Conservation (phyloP, 2,888 invertebrate genomes). For the Pristionchus entomophagus region DNA sequence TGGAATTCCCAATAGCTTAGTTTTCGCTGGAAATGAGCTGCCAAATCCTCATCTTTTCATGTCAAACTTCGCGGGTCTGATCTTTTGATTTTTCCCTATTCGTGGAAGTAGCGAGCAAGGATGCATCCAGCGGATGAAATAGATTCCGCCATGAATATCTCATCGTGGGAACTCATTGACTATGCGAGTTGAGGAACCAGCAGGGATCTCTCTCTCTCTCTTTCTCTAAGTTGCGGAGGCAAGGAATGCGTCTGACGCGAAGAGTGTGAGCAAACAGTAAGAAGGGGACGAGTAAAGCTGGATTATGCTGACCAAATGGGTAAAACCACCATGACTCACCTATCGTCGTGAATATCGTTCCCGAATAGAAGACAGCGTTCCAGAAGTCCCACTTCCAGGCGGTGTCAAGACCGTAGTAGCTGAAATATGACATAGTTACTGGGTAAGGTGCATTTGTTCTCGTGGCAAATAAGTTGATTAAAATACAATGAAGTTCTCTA, state of each 20-base stretch:
- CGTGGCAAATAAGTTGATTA: too few relatives aligned
- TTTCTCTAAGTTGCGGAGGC: conserved; percentile 4
- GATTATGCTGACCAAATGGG: conserved; percentile 1
- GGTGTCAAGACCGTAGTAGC: conserved; percentile 21
- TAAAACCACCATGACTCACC: conserved; percentile 79
- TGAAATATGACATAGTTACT: neutral
- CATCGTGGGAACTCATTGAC: neutral
- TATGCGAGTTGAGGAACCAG: conserved; percentile 5
- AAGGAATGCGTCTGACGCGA: neutral
- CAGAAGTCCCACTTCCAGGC: conserved; percentile 71
- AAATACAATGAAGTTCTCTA: neutral
- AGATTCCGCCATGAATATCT: conserved; percentile 14
- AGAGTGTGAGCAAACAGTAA: conserved; percentile 12
- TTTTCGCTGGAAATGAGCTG: neutral
- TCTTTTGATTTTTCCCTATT: neutral
- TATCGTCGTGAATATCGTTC: conserved; percentile 72
- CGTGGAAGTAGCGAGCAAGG: neutral
- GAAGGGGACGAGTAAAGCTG: neutral
- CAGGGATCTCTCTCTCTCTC: neutral
- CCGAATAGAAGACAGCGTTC: conserved; percentile 72
- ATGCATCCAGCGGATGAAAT: neutral
- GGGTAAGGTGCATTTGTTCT: too few relatives aligned
- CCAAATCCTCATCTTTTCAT: too few relatives aligned
- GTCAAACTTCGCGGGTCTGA: too few relatives aligned
- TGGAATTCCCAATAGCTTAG: neutral